A percentile compares a stretch with the other conserved stretches of the same genome.
Evolutionary conservation across 1,140 invertebrate species (phyloP).

Genomic region (Drosophila willistoni): DNA sequence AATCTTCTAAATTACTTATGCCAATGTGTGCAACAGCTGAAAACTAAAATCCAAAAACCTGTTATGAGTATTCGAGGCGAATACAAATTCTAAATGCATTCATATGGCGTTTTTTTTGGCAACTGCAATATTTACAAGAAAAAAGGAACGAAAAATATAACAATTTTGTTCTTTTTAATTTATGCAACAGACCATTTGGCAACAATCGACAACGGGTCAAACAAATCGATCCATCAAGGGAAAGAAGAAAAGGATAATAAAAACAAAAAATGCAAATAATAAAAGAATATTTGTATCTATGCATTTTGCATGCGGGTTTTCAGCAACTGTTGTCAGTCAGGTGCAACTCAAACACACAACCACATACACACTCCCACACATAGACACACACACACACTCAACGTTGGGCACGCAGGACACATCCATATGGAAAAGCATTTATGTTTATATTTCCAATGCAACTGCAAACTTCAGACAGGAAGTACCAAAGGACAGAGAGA

Average conservation of each 20-base stretch:
- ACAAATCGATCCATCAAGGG: conserved; percentile 64
- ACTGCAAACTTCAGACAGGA: conserved; percentile 19
- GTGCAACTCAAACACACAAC: conserved; percentile 32
- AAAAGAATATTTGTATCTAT: conserved; percentile 55
- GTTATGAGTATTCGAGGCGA: conserved; percentile 23
- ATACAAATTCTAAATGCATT: conserved; percentile 32
- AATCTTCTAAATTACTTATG: conserved; percentile 22
- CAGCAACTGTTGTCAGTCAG: conserved; percentile 65
- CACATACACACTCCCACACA: conserved; percentile 19
- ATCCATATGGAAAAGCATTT: conserved; percentile 28
- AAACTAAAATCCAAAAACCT: conserved; percentile 4
- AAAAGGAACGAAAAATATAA: not conserved
- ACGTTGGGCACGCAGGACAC: conserved; percentile 2
- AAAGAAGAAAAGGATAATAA: conserved; percentile 8
- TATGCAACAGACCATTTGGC: conserved; percentile 62
- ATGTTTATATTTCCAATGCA: conserved; percentile 47
- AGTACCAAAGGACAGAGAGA: not conserved
- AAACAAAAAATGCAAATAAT: conserved; percentile 26
- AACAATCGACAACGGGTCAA: conserved; percentile 38
- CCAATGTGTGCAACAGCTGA: conserved; percentile 13
- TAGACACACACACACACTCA: conserved; percentile 30
- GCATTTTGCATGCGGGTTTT: conserved; percentile 68
- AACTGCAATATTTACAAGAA: conserved; percentile 63
- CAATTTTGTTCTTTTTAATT: conserved; percentile 50
- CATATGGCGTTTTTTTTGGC: conserved; percentile 42